phyloP scores from a whole-genome alignment of 2,888 invertebrate species.

The Sphinx pinastri region DNA sequence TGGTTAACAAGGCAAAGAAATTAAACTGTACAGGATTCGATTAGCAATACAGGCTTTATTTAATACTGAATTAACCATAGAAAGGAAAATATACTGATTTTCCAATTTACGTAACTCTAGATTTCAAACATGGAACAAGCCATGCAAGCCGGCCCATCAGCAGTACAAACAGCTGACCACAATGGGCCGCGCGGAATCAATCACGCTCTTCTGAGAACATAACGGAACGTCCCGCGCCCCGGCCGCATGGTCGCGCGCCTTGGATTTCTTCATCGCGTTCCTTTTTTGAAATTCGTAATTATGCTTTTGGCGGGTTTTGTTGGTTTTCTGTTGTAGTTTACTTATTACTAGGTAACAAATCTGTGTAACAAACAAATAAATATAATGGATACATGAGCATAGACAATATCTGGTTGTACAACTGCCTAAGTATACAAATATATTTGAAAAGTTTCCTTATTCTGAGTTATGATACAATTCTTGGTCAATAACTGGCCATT shows the following conservation, averaged over 20 bases:
- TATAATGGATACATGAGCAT: too few relatives aligned
- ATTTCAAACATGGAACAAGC: neutral
- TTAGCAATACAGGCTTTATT: too few relatives aligned
- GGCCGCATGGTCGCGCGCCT: conserved; percentile 46
- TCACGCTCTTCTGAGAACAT: conserved; percentile 69
- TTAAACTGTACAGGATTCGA: too few relatives aligned
- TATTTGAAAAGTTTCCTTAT: too few relatives aligned
- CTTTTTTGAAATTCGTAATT: conserved; percentile 72
- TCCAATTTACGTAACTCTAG: neutral
- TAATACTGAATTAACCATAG: too few relatives aligned
- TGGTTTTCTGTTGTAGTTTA: conserved; percentile 31
- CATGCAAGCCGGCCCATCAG: conserved; percentile 28
- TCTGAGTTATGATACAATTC: too few relatives aligned
- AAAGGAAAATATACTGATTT: neutral
- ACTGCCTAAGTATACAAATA: too few relatives aligned
- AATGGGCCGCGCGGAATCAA: conserved; percentile 63
- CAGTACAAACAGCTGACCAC: conserved; percentile 48
- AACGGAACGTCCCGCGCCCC: conserved; percentile 46
- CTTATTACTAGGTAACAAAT: neutral
- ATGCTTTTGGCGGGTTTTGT: conserved; percentile 54
- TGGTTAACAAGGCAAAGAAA: too few relatives aligned
- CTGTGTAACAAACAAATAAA: too few relatives aligned
- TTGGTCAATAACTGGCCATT: too few relatives aligned
- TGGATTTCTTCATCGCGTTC: conserved; percentile 60
- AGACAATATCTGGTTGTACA: too few relatives aligned